Conservation (phyloP, 2,797 vertebrate genomes). For the Phoeniculus purpureus region DNA sequence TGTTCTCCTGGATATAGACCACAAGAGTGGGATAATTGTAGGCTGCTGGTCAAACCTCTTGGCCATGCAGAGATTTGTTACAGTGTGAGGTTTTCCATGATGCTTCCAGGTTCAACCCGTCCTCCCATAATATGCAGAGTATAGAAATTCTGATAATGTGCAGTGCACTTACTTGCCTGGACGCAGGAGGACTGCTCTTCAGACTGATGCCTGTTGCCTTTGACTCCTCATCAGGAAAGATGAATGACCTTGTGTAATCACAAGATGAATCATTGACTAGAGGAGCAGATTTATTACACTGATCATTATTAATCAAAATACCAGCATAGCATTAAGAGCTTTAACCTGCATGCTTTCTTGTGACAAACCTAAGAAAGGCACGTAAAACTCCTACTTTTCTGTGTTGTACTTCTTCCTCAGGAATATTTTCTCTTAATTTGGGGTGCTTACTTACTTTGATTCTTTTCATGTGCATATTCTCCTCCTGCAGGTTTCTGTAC, state of each 20-base stretch:
- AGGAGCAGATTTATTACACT: not conserved
- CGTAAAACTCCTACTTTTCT: not conserved
- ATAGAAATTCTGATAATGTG: not conserved
- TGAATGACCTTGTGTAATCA: not conserved
- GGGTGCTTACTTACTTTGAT: not conserved
- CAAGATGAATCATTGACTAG: not conserved
- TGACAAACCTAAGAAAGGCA: not conserved
- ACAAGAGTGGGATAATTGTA: not conserved
- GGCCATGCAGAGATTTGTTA: not conserved
- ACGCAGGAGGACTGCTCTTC: not conserved
- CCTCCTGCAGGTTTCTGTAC: constrained; percentile 87
- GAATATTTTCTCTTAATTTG: not conserved
- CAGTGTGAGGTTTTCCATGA: not conserved
- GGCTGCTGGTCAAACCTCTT: not conserved
- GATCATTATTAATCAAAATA: not conserved
- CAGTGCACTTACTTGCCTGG: not conserved
- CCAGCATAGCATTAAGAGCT: not conserved
- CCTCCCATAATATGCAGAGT: not conserved
- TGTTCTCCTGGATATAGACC: not conserved
- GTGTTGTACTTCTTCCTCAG: not conserved
- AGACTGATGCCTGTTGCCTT: not conserved
- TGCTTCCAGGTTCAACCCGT: not conserved
- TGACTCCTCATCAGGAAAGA: not conserved
- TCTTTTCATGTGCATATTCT: not conserved
- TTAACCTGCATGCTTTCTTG: not conserved